A percentile compares a stretch with the other conserved stretches of the same genome.
phyloP scores from a whole-genome alignment of 2,888 invertebrate genomes.

The Spodoptera littoralis region DNA sequence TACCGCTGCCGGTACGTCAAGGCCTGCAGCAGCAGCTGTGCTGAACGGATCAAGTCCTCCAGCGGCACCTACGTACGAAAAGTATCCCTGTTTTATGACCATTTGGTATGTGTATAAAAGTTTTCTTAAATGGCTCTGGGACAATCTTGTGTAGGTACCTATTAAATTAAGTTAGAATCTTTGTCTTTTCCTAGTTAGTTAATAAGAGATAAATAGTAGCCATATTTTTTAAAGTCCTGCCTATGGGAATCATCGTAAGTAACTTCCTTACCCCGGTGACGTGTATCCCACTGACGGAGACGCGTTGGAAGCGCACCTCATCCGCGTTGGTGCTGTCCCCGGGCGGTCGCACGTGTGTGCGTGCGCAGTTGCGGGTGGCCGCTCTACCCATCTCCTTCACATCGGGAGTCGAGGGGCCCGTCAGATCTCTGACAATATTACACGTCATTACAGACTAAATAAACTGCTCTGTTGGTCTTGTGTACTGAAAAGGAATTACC shows the following conservation, averaged over 20 bases:
- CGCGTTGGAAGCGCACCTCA: conserved; percentile 95
- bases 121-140: too few species aligned
- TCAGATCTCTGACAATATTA: conserved; percentile 4
- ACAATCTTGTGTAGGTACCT: too few species aligned
- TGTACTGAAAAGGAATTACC: too few species aligned
- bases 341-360: conserved; percentile 61
- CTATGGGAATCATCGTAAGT: too few species aligned
- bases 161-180: too few species aligned
- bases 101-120: too few species aligned
- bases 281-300: conserved; percentile 97
- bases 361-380: conserved; percentile 45
- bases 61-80: conserved; percentile 92
- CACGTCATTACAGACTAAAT: not conserved
- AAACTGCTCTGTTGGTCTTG: too few species aligned
- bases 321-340: conserved; percentile 72
- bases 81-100: too few species aligned
- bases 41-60: conserved; percentile 96
- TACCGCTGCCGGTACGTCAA: conserved; percentile 95
- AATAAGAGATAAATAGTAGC: too few species aligned
- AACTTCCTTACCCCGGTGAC: conserved; percentile 92
- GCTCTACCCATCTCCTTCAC: conserved; percentile 21
- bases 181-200: too few species aligned
- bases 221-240: too few species aligned
- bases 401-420: not conserved
- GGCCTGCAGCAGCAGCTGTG: conserved; percentile 94